Conservation (phyloP, 2,888 invertebrate genomes). For the Timema cristinae region DNA sequence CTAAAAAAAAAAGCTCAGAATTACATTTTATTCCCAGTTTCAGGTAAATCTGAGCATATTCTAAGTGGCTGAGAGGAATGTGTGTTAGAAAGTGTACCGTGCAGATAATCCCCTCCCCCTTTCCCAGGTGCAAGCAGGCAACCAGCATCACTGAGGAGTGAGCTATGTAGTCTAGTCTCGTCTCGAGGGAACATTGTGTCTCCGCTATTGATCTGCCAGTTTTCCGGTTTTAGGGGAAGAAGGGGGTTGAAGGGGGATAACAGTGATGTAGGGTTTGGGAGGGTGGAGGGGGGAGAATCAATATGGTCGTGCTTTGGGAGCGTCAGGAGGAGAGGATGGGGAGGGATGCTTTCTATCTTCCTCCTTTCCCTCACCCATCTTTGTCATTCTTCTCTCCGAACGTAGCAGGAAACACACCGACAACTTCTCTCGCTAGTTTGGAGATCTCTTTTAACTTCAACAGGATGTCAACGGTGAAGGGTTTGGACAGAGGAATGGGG, state of each 20-base stretch:
- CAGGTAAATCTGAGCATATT: too few species aligned
- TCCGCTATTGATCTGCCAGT: constrained; percentile 25
- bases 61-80: too few species aligned
- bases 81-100: too few species aligned
- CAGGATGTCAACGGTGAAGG: not conserved
- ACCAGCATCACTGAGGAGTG: constrained; percentile 3
- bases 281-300: constrained; percentile 27
- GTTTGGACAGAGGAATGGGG: not conserved
- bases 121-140: not conserved
- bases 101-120: too few species aligned
- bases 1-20: too few species aligned
- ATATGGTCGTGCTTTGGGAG: constrained; percentile 20
- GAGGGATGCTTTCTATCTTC: not conserved
- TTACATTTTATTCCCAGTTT: too few species aligned
- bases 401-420: too few species aligned
- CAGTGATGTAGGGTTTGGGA: constrained; percentile 15
- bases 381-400: too few species aligned
- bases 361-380: too few species aligned
- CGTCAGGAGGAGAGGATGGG: not conserved
- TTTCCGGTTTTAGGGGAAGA: constrained; percentile 19
- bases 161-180: constrained; percentile 3
- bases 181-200: constrained; percentile 19
- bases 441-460: too few species aligned
- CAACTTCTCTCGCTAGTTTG: too few species aligned
- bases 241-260: constrained; percentile 17